Percentiles rank a stretch among this genome's conserved stretches.
Evolutionary conservation across 2,113 vertebrate genomes (phyloP).

Genomic region (Lophura nycthemera): DNA sequence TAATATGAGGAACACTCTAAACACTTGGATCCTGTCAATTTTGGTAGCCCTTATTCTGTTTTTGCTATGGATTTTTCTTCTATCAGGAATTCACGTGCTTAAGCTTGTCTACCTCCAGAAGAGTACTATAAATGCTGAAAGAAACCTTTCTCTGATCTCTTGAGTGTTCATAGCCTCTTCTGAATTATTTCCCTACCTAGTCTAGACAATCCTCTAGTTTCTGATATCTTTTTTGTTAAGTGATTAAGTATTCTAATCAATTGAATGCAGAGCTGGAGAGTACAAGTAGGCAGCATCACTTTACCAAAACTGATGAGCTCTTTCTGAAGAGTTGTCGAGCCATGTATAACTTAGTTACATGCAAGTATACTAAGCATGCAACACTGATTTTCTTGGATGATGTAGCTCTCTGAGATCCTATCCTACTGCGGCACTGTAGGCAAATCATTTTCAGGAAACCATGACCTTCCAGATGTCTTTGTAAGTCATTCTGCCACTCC

Average conservation of each 20-base stretch:
- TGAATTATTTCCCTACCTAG: not conserved
- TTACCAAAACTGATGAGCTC: not conserved
- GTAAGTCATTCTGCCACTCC: not conserved
- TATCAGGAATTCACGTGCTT: not conserved
- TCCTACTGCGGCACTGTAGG: not conserved
- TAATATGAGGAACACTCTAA: not conserved
- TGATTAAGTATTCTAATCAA: not conserved
- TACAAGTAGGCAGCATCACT: not conserved
- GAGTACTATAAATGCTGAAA: not conserved
- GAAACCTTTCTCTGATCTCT: not conserved
- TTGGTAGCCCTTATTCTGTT: not conserved
- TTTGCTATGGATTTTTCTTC: not conserved
- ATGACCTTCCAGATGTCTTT: not conserved
- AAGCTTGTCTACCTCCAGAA: not conserved
- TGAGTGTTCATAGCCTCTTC: not conserved
- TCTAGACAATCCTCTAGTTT: not conserved
- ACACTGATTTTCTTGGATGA: not conserved
- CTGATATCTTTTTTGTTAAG: not conserved
- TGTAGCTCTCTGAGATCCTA: not conserved
- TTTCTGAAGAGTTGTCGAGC: not conserved
- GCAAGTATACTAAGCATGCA: not conserved
- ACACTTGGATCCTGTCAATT: not conserved
- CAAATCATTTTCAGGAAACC: not conserved
- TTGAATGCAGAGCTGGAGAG: not conserved
- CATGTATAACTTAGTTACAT: rapidly evolving